Evolutionary conservation across 23 tunicate genomes (phyloP), one percentile per base, ranked within the genome.

Genomic region (Botrylloides violaceus): DNA sequence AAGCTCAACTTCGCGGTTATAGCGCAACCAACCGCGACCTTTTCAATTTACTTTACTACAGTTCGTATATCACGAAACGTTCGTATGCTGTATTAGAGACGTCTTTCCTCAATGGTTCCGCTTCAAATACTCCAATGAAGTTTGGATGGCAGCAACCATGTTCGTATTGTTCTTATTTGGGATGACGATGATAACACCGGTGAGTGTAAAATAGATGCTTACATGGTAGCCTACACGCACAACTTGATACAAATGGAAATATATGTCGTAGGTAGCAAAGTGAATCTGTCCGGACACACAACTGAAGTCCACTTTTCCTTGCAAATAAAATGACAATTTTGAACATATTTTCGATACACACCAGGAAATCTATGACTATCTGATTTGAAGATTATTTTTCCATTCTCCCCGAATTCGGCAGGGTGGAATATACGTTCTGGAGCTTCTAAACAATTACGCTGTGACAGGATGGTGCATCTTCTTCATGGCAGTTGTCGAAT

Each of bases 161-260:
- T 26, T 79, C 2, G 37, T 79, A 22, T 59, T 85, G 3, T 73
- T 79, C 37, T 25, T 79, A 19, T 20, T 64, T 27, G 84, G 84
- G 36, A 25, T 85, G 4, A 75, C 83, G 21, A 26, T 85, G 50
- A 70, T 74, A 2, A 85, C 93, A 3, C 79, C 73, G 59, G 93
- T 85, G 73, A 34, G 87, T 47, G 20, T 1, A 32, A 9, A 63
- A 9, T 58, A 4, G 5, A 4, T n/a, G n/a, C n/a, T n/a, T n/a
- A n/a, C n/a, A n/a, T n/a, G n/a, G n/a, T n/a, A n/a, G n/a, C n/a
- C n/a, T n/a, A n/a, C n/a, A n/a, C n/a, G n/a, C n/a, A n/a, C n/a
- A n/a, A n/a, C n/a, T n/a, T n/a, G n/a, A n/a, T n/a, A n/a, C n/a
- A n/a, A n/a, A n/a, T n/a, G n/a, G n/a, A n/a, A n/a, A n/a, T n/a